A percentile compares a stretch with the other conserved stretches of the same genome.
Evolutionary conservation across 2,797 vertebrate genomes (phyloP).

Genomic region (Carapus acus): DNA sequence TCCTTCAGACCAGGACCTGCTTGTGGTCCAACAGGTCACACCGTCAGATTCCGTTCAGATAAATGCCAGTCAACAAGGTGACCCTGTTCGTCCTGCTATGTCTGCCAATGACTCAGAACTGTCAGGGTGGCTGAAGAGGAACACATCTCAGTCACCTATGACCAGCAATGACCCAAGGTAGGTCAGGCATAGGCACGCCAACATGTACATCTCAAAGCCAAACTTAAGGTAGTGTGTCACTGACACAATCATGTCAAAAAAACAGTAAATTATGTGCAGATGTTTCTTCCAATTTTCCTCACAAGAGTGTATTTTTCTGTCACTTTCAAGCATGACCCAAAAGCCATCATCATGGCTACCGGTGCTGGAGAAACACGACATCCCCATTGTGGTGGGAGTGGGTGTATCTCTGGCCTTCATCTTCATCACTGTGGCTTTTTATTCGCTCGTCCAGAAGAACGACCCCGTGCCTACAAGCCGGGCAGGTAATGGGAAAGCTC

Average conservation of each 20-base stretch:
- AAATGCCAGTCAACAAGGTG: slow-evolving; percentile 44
- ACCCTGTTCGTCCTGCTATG: slow-evolving; percentile 26
- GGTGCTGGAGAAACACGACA: slow-evolving; percentile 74
- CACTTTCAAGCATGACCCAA: slow-evolving; percentile 57
- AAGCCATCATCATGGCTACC: slow-evolving; percentile 68
- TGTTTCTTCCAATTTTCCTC: no score
- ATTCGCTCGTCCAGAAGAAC: slow-evolving; percentile 77
- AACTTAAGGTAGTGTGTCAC: no score
- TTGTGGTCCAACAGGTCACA: slow-evolving; percentile 28
- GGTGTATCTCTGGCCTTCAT: slow-evolving; percentile 77
- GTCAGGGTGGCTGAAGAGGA: slow-evolving; percentile 61
- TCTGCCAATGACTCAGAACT: slow-evolving; percentile 49
- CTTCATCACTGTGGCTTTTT: slow-evolving; percentile 77
- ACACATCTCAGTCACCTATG: slow-evolving; percentile 72
- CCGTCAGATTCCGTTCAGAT: slow-evolving; percentile 26
- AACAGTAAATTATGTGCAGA: no score
- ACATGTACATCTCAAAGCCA: neutral
- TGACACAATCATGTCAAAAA: no score
- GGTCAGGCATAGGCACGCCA: slow-evolving; percentile 1
- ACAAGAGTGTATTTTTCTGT: neutral
- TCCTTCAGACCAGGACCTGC: slow-evolving; percentile 9
- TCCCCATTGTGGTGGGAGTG: slow-evolving; percentile 78
- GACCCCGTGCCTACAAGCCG: slow-evolving; percentile 60
- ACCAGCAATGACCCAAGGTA: slow-evolving; percentile 69
- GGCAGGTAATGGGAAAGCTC: slow-evolving; percentile 57